A percentile compares a stretch with the other conserved stretches of the same genome.
phyloP scores from a whole-genome alignment of 2,888 invertebrate genomes.

The Sarcophaga variegata region DNA sequence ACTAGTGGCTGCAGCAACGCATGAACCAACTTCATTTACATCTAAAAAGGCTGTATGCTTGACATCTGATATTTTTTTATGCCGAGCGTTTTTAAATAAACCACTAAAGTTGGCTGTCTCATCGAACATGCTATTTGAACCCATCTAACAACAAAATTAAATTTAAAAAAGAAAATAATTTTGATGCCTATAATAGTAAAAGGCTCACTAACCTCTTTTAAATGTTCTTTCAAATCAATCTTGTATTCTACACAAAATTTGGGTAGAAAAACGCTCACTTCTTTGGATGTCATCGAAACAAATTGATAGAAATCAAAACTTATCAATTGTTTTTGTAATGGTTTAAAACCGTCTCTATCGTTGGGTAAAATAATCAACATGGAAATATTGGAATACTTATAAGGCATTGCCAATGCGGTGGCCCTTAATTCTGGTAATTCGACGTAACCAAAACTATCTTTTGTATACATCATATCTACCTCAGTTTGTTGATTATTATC shows the following conservation, averaged over 20 bases:
- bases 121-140: constrained; percentile 86
- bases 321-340: constrained; percentile 85
- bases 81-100: constrained; percentile 82
- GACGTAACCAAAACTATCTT: constrained; percentile 82
- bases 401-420: constrained; percentile 87
- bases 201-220: constrained; percentile 38
- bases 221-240: constrained; percentile 83
- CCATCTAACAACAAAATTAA: constrained; percentile 83
- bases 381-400: constrained; percentile 84
- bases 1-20: constrained; percentile 91
- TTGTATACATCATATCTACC: constrained; percentile 88
- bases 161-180: not conserved
- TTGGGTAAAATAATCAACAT: too few species aligned
- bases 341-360: too few species aligned
- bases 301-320: constrained; percentile 83
- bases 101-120: constrained; percentile 85
- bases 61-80: constrained; percentile 86
- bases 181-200: not conserved
- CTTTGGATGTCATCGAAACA: constrained; percentile 82
- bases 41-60: constrained; percentile 93
- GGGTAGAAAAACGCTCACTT: constrained; percentile 86
- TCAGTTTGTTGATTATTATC: constrained; percentile 81
- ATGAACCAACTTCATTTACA: constrained; percentile 94
- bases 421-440: constrained; percentile 82
- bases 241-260: constrained; percentile 91